Conservation (phyloP, 2,797 vertebrate species). For the Anabacerthia variegaticeps region DNA sequence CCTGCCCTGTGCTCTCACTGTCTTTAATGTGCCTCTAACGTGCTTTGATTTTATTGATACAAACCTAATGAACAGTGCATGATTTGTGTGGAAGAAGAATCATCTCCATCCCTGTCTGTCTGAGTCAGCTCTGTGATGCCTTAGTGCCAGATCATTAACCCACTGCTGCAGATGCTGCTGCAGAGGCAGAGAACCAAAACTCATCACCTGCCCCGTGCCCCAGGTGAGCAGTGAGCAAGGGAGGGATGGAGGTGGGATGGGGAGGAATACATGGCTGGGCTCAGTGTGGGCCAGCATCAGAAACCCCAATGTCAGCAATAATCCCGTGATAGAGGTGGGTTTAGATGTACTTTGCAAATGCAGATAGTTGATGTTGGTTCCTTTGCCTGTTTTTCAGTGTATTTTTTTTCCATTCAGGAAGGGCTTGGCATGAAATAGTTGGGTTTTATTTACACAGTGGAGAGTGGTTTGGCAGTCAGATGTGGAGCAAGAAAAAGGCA, state of each 20-base stretch:
- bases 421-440: fast-evolving
- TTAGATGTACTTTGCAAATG: no score
- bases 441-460: not conserved
- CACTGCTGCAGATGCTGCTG: not conserved
- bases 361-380: not conserved
- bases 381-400: not conserved
- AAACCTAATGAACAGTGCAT: not conserved
- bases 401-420: not conserved
- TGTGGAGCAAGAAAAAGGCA: not conserved
- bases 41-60: not conserved
- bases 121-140: not conserved
- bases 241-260: fast-evolving
- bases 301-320: not conserved
- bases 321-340: fast-evolving
- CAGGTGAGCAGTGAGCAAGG: not conserved
- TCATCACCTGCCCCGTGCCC: fast-evolving
- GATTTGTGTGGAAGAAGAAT: not conserved
- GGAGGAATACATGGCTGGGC: no score
- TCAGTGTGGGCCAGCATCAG: no score
- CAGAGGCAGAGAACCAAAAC: not conserved
- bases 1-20: not conserved
- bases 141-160: not conserved
- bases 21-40: not conserved
- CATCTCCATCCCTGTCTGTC: not conserved
- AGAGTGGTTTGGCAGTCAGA: fast-evolving